phyloP scores from a whole-genome alignment of 2,888 invertebrate species.

The Steinernema carpocapsae region DNA sequence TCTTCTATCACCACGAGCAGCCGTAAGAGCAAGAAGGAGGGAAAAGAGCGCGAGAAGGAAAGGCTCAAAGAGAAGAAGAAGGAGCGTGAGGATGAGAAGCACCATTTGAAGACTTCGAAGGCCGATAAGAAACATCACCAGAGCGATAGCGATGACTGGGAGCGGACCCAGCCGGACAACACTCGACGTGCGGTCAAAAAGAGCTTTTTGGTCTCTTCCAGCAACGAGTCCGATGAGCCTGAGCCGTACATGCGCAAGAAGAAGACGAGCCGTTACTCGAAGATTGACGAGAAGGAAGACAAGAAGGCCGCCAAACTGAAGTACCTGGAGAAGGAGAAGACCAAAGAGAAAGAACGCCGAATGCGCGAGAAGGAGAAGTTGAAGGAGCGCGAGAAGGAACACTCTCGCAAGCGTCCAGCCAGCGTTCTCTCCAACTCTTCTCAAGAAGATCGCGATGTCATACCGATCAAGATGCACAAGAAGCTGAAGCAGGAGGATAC shows the following conservation, averaged over 20 bases:
- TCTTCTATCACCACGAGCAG: slow-evolving; percentile 3
- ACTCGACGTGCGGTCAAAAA: slow-evolving; percentile 25
- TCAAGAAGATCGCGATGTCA: not conserved
- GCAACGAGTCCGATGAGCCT: slow-evolving; percentile 16
- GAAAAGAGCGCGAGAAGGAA: not conserved
- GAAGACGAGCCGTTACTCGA: not conserved
- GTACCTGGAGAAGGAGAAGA: slow-evolving; percentile 33
- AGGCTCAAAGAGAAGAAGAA: slow-evolving; percentile 28
- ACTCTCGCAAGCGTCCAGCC: slow-evolving; percentile 16
- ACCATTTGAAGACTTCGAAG: not conserved
- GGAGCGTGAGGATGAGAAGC: not conserved
- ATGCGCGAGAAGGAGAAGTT: not conserved
- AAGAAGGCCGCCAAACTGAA: not conserved
- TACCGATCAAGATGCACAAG: not conserved
- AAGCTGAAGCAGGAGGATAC: slow-evolving; percentile 22
- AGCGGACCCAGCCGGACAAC: not conserved
- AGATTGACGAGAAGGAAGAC: slow-evolving; percentile 28
- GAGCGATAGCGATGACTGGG: slow-evolving; percentile 30
- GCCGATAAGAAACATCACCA: not conserved
- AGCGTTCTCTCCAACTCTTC: slow-evolving; percentile 14
- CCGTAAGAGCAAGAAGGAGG: slow-evolving; percentile 35
- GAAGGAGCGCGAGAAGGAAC: slow-evolving; percentile 27
- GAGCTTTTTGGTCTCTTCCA: slow-evolving; percentile 6
- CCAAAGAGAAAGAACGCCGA: not conserved
- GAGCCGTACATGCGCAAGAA: slow-evolving; percentile 11